These are phyloP conservation scores for Oryzias dopingdopingensis DNA, from an alignment of 2,797 vertebrate genomes.

Conservation along the genomic window DNA sequence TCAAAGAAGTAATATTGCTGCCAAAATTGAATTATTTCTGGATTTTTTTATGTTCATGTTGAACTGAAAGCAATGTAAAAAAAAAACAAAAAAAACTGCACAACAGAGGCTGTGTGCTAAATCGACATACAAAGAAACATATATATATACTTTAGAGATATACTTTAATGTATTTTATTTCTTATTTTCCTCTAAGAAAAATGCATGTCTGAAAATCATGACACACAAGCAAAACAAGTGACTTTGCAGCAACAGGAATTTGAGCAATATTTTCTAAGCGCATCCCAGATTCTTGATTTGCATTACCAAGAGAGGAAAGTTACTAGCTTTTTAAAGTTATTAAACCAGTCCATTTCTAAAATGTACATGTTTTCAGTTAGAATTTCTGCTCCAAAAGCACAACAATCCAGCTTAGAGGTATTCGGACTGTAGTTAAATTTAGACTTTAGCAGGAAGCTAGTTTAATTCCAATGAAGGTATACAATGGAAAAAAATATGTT, in stretches of 20 bases:
- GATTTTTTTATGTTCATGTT: no score
- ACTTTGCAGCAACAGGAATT: slow-evolving; percentile 13
- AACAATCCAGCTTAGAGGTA: slow-evolving; percentile 25
- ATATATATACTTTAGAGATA: neutral
- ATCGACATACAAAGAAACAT: slow-evolving; percentile 61
- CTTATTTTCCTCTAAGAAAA: slow-evolving; percentile 4
- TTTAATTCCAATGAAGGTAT: no score
- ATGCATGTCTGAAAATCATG: slow-evolving; percentile 23
- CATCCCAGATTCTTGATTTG: slow-evolving; percentile 28
- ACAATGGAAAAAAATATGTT: no score
- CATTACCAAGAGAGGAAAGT: slow-evolving; percentile 16
- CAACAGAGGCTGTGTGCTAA: slow-evolving; percentile 61
- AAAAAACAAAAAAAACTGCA: slow-evolving; percentile 68
- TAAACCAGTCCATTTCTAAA: slow-evolving; percentile 33
- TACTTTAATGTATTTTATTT: slow-evolving; percentile 41
- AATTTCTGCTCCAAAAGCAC: slow-evolving; percentile 39
- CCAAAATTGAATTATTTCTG: no score
- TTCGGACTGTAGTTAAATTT: slow-evolving; percentile 12
- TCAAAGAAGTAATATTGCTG: neutral
- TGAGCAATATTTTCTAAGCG: slow-evolving; percentile 13
- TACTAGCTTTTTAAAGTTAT: slow-evolving; percentile 11
- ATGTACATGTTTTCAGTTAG: slow-evolving; percentile 18
- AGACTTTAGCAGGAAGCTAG: no score
- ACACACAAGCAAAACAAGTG: slow-evolving; percentile 14
- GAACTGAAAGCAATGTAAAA: slow-evolving; percentile 24